Conservation (phyloP, 2,888 invertebrate genomes). For the Drosophila siamana region DNA sequence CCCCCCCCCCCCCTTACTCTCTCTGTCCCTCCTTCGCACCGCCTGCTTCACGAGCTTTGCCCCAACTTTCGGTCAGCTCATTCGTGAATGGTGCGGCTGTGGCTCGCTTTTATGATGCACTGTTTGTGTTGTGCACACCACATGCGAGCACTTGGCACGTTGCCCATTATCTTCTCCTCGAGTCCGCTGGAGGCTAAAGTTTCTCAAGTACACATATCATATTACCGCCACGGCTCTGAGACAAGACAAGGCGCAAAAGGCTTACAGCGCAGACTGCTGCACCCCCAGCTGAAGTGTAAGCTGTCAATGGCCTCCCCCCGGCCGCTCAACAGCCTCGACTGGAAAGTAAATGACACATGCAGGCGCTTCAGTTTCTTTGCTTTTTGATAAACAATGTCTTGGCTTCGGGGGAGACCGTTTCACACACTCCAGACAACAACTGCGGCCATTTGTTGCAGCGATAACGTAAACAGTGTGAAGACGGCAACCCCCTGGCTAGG, state of each 20-base stretch:
- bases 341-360: conserved; percentile 37
- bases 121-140: conserved; percentile 54
- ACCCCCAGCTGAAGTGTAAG: conserved; percentile 54
- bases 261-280: conserved; percentile 29
- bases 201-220: conserved; percentile 74
- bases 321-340: conserved; percentile 1
- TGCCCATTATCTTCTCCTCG: conserved; percentile 74
- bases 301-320: conserved; percentile 40
- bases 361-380: conserved; percentile 35
- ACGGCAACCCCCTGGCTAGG: conserved; percentile 31
- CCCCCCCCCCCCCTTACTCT: neutral
- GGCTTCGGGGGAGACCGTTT: conserved; percentile 45
- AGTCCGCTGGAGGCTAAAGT: conserved; percentile 56
- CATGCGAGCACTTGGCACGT: conserved; percentile 77
- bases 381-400: conserved; percentile 54
- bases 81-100: conserved; percentile 60
- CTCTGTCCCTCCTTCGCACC: too few relatives aligned
- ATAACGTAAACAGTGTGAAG: conserved; percentile 49
- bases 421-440: conserved; percentile 24
- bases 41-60: conserved; percentile 6
- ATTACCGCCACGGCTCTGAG: conserved; percentile 52
- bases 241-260: conserved; percentile 14
- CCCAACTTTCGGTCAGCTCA: conserved; percentile 44
- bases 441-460: conserved; percentile 58
- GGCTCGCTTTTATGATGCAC: conserved; percentile 78